These are phyloP conservation scores for Cladorhizidae sp. DNA, from an alignment of 37 sponge, comb jelly and placozoan genomes.

Conservation along the genomic window DNA sequence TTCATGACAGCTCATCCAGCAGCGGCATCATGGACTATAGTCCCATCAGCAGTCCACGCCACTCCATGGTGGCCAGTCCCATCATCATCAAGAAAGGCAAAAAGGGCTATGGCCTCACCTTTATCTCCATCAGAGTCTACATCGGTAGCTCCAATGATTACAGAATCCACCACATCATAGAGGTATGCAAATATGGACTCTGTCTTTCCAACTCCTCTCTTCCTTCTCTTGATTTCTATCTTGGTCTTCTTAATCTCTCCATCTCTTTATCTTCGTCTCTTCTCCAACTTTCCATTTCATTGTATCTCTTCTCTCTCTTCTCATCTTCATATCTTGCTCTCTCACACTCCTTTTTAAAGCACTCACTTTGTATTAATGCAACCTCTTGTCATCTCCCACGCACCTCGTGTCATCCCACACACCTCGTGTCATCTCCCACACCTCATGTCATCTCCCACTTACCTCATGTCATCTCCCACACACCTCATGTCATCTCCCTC, in stretches of 20 bases:
- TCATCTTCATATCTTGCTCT: not conserved
- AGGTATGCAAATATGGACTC: conserved; percentile 45
- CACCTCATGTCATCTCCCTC: too few species aligned
- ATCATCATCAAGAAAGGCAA: conserved; percentile 58
- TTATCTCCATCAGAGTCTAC: conserved; percentile 90
- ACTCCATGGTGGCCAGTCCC: conserved; percentile 60
- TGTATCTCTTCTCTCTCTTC: too few species aligned
- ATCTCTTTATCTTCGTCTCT: not conserved
- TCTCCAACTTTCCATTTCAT: conserved; percentile 11
- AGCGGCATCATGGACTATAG: conserved; percentile 13
- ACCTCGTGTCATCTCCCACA: too few species aligned
- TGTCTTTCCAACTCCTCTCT: too few species aligned
- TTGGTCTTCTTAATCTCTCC: conserved; percentile 3
- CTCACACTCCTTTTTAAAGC: too few species aligned
- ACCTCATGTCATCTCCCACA: too few species aligned
- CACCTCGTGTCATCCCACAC: too few species aligned
- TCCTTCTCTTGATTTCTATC: not conserved
- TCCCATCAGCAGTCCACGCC: conserved; percentile 59
- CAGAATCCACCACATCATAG: conserved; percentile 83
- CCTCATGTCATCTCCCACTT: too few species aligned
- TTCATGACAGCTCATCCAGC: conserved; percentile 44
- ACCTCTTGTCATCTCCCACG: too few species aligned
- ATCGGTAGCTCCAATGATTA: conserved; percentile 85
- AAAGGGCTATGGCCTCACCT: conserved; percentile 86
- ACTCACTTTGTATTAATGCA: too few species aligned